Evolutionary conservation across 2,797 vertebrate species (phyloP), one percentile per base, ranked within the genome.

Genomic region (Halcyon leucocephala): DNA sequence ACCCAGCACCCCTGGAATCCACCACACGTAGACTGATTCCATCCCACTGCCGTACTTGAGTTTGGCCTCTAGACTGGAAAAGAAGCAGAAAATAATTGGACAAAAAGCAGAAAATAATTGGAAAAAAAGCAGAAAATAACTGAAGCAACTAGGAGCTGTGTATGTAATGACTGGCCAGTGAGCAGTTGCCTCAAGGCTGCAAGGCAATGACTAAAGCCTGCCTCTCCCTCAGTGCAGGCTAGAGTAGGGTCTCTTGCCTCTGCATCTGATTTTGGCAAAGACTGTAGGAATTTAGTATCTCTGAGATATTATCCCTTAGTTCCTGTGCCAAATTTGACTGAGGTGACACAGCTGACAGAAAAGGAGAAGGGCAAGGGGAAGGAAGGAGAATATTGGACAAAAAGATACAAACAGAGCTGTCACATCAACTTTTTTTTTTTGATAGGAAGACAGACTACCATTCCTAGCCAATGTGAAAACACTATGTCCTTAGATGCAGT

Each of bases 121-220:
- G 28, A 25, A 39, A 76, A 76, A 89, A 78, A 71, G 5, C 37
- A 79, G 54, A 8, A 94, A 79, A 57, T 7, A 20, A 58, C 8
- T 39, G 64, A 73, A 91, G 42, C 11, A 31, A 5, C 7, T 12
- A 16, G 39, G 31, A 86, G 44, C 9, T 1, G 3, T 5, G 10
- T 9, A 20, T 8, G 21, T 6, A 48, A 33, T 0, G 9, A 42
- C 14, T 19, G 12, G 11, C 3, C 1, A 4, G 35, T 1, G 1
- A 74, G 44, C 1, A 1, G 61, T 37, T 84, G 54, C 41, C 60
- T 66, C 52, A 49, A 31, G 52, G 33, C 52, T 41, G 22, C 16
- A 48, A 60, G 21, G 18, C 71, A n/a, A 25, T 10, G 35, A n/a
- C 29, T 31, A 26, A 17, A 73, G 37, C 49, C 46, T 21, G 25